Conservation (phyloP, 2,113 vertebrate species). For the Ardeotis arabs region DNA sequence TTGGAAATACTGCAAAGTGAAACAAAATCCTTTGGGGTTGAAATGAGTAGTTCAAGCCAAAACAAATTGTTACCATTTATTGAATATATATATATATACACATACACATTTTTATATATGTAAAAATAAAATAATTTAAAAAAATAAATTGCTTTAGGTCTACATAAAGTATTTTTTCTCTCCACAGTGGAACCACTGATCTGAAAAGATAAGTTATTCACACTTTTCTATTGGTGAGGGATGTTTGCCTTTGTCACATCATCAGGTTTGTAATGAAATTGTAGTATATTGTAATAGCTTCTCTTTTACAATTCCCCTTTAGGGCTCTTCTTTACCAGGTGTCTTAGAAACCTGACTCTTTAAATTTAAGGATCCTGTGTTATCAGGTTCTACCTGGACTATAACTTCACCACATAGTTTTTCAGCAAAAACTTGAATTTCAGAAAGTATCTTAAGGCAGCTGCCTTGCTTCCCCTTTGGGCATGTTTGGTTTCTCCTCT, state of each 20-base stretch:
- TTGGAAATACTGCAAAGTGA: neutral
- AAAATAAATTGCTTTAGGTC: neutral
- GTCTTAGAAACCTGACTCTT: neutral
- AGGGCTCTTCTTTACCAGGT: neutral
- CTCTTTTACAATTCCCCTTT: neutral
- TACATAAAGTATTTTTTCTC: neutral
- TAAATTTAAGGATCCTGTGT: neutral
- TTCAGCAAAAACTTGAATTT: neutral
- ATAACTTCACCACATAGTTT: neutral
- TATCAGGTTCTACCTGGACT: neutral
- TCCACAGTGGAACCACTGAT: neutral
- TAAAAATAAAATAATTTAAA: neutral
- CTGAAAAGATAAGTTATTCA: neutral
- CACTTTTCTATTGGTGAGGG: neutral
- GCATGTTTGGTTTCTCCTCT: neutral
- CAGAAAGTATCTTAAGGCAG: neutral
- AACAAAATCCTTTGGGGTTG: neutral
- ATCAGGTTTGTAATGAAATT: neutral
- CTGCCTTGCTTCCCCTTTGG: neutral
- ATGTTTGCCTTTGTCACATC: neutral
- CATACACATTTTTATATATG: neutral
- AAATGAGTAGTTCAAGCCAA: neutral
- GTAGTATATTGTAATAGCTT: neutral
- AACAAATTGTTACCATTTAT: neutral
- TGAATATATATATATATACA: neutral